These are phyloP conservation scores for Zygothrica quintamaculata DNA, from an alignment of 2,888 invertebrate genomes.

Conservation along the genomic window DNA sequence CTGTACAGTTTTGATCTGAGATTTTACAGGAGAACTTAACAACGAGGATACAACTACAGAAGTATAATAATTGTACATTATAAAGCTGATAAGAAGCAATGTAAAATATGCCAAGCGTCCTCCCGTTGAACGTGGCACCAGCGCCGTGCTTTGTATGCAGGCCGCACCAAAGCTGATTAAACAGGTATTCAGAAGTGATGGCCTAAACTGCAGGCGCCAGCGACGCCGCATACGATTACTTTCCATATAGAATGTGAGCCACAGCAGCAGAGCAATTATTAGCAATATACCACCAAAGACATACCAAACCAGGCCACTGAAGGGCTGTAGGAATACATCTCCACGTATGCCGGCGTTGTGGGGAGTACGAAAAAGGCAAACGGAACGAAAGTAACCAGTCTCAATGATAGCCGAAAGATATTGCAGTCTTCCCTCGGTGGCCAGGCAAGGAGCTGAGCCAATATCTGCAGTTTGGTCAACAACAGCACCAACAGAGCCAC, in stretches of 20 bases:
- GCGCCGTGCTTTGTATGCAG: slow-evolving; percentile 85
- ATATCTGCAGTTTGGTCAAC: slow-evolving; percentile 69
- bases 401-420: slow-evolving; percentile 60
- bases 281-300: slow-evolving; percentile 83
- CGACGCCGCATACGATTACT: slow-evolving; percentile 37
- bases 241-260: slow-evolving; percentile 80
- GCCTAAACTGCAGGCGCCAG: slow-evolving; percentile 58
- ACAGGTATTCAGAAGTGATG: slow-evolving; percentile 76
- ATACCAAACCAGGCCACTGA: slow-evolving; percentile 86
- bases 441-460: slow-evolving; percentile 61
- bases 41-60: slow-evolving; percentile 88
- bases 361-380: slow-evolving; percentile 87
- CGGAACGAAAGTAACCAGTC: slow-evolving; percentile 79
- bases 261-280: slow-evolving; percentile 80
- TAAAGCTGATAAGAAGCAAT: slow-evolving; percentile 82
- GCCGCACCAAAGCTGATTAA: slow-evolving; percentile 85
- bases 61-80: slow-evolving; percentile 87
- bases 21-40: slow-evolving; percentile 86
- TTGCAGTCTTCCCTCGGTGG: slow-evolving; percentile 55
- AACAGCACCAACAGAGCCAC: slow-evolving; percentile 77
- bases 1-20: slow-evolving; percentile 85
- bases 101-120: slow-evolving; percentile 82
- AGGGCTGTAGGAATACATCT: slow-evolving; percentile 87
- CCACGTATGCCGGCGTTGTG: slow-evolving; percentile 86
- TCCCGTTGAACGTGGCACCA: slow-evolving; percentile 84